Evolutionary conservation across 2,888 invertebrate species (phyloP), one percentile per base, ranked within the genome.

Genomic region (Galeruca laticollis): DNA sequence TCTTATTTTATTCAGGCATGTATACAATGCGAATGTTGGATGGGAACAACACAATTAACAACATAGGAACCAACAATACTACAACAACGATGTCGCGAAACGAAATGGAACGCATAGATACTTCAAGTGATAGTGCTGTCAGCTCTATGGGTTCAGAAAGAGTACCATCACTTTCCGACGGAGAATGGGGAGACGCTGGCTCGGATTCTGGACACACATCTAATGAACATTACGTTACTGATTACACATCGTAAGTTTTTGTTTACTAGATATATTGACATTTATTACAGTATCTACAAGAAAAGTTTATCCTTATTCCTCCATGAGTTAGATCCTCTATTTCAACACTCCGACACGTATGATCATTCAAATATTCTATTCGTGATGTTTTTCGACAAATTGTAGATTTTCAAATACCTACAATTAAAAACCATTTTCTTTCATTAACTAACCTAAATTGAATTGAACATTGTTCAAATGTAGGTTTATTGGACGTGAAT

Each of bases 81-180:
- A 84, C 85, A 60, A 79, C 79, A 66, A 78, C 78, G 57, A 79
- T 83, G 70, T 82, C 84, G 5, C 81, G 84, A 66, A 82, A 86
- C 51, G 90, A 89, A 77, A 87, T 85, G 85, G 92, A 94, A 85
- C 90, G 93, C 8, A 89, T 93, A 86, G 94, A 96, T 83, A 94
- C 95, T 0, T 94, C 94, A 15, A 95, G 94, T 67, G 96, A 96
- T 85, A 95, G 95, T 81, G 96, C 96, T 0, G 96, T 96, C 40
- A 96, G 96, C 71, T 96, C 96, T 1, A 95, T 96, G 95, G 95
- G 95, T 2, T 95, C 95, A 1, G 96, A 96, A 81, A 88, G 96
- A 13, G 95, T 96, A 10, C 94, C 95, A 2, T 95, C 95, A 0
- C 87, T 95, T 1, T 95, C 95, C 1, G 96, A 96, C 82, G 93